Percentiles rank a stretch among this genome's conserved stretches.
phyloP scores from a whole-genome alignment of 2,797 vertebrate genomes.

The Notamacropus eugenii region DNA sequence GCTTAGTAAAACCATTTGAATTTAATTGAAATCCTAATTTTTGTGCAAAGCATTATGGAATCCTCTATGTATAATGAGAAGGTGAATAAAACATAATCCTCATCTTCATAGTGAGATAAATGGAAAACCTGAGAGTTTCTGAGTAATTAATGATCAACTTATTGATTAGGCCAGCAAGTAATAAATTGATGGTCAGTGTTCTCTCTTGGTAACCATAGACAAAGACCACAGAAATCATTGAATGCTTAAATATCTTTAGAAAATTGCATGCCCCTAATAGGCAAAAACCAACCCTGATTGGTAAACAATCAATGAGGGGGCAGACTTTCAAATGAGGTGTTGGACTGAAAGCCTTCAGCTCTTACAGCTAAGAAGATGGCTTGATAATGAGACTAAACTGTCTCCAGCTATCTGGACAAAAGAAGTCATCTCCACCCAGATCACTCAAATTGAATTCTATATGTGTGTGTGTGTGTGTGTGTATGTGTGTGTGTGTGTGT shows the following conservation, averaged over 20 bases:
- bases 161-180: neutral
- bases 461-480: no score
- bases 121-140: neutral
- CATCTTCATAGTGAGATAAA: neutral
- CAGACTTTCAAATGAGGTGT: neutral
- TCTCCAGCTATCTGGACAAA: no score
- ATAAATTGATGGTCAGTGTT: neutral
- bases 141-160: neutral
- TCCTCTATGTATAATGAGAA: neutral
- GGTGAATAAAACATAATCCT: neutral
- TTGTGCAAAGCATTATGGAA: neutral
- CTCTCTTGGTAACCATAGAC: neutral
- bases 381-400: no score
- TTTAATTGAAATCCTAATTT: neutral
- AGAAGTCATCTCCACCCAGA: no score
- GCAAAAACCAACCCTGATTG: neutral
- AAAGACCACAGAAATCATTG: neutral
- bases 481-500: no score
- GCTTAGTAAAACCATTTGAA: neutral
- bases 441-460: no score
- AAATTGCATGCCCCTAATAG: neutral
- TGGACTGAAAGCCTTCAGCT: no score
- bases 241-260: neutral
- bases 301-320: neutral
- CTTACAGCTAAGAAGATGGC: no score